These are phyloP conservation scores for Shargacucullia verbasci DNA, from an alignment of 2,888 invertebrate genomes.

Conservation along the genomic window DNA sequence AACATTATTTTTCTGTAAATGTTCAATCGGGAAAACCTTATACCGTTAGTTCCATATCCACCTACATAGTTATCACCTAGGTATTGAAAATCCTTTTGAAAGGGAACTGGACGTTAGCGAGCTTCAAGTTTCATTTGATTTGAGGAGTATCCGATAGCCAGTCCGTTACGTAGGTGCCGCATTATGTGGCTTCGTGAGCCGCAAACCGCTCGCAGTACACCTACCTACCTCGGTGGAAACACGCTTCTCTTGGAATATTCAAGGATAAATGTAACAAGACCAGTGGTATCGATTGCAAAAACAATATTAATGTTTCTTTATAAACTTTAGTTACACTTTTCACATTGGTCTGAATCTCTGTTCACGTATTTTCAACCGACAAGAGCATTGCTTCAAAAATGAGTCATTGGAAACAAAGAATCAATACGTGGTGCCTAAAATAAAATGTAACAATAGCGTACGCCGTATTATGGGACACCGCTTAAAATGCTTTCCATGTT, in stretches of 20 bases:
- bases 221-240: slow-evolving; percentile 49
- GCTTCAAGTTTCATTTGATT: slow-evolving; percentile 78
- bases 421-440: slow-evolving; percentile 80
- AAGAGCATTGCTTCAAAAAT: not conserved
- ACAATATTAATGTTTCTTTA: not conserved
- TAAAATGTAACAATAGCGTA: slow-evolving; percentile 81
- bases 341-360: not conserved
- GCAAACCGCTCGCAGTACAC: slow-evolving; percentile 63
- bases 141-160: slow-evolving; percentile 80
- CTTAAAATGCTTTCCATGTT: slow-evolving; percentile 89
- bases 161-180: slow-evolving; percentile 67
- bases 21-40: slow-evolving; percentile 18
- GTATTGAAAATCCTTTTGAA: slow-evolving; percentile 51
- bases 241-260: slow-evolving; percentile 34
- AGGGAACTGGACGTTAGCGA: slow-evolving; percentile 53
- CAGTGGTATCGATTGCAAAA: not conserved
- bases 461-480: slow-evolving; percentile 75
- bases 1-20: not conserved
- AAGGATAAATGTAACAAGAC: slow-evolving; percentile 23
- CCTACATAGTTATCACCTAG: slow-evolving; percentile 24
- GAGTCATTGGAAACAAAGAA: slow-evolving; percentile 55
- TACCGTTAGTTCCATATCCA: slow-evolving; percentile 27
- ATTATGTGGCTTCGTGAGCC: slow-evolving; percentile 83
- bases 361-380: not conserved
- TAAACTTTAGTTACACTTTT: slow-evolving; percentile 10